Evolutionary conservation across 1,140 invertebrate genomes (phyloP).

Genomic region (Tetragnatha versicolor): DNA sequence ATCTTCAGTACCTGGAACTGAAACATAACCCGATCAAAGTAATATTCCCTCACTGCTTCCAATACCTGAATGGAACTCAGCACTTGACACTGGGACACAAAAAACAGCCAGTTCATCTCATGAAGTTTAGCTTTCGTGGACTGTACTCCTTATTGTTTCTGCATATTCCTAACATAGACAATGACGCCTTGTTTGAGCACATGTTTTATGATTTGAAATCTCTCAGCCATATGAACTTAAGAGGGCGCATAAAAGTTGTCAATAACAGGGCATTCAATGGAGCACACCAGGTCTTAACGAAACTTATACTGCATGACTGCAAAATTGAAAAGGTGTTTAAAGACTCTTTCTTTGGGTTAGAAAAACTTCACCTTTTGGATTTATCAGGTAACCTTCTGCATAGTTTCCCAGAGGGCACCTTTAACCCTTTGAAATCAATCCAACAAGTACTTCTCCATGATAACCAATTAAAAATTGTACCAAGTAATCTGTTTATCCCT

Average conservation of each 20-base stretch:
- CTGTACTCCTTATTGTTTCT: slow-evolving; percentile 68
- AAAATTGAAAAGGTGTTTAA: slow-evolving; percentile 72
- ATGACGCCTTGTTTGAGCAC: slow-evolving; percentile 69
- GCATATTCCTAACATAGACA: slow-evolving; percentile 69
- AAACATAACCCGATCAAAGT: slow-evolving; percentile 72
- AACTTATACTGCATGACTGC: slow-evolving; percentile 71
- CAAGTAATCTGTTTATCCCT: slow-evolving; percentile 68
- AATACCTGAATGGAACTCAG: slow-evolving; percentile 74
- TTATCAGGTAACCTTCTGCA: slow-evolving; percentile 71
- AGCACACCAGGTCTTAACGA: slow-evolving; percentile 67
- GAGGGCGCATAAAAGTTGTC: slow-evolving; percentile 70
- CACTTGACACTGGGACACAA: slow-evolving; percentile 69
- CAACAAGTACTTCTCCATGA: slow-evolving; percentile 71
- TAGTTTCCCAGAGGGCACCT: slow-evolving; percentile 70
- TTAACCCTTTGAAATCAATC: slow-evolving; percentile 71
- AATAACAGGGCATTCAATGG: slow-evolving; percentile 75
- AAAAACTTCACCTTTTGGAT: slow-evolving; percentile 70
- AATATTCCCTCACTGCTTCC: slow-evolving; percentile 75
- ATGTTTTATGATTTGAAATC: slow-evolving; percentile 70
- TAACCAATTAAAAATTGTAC: slow-evolving; percentile 70
- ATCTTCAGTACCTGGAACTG: slow-evolving; percentile 70
- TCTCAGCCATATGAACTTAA: slow-evolving; percentile 67
- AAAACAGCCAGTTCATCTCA: slow-evolving; percentile 67
- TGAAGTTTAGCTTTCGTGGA: slow-evolving; percentile 72
- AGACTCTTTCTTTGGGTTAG: slow-evolving; percentile 73